phyloP scores from a whole-genome alignment of 2,888 invertebrate species.

The Pristionchus maxplancki region DNA sequence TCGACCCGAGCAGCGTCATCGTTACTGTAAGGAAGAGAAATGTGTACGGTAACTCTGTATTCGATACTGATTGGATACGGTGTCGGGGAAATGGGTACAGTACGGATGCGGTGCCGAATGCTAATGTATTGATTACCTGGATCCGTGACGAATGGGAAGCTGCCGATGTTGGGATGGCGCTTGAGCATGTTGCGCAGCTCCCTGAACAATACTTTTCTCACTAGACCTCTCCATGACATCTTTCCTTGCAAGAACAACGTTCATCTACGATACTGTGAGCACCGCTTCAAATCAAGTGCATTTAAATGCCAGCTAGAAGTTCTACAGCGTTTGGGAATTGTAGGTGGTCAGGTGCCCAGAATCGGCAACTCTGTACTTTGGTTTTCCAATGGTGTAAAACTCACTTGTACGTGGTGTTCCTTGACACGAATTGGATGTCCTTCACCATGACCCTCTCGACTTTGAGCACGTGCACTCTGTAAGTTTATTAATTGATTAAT shows the following conservation, averaged over 20 bases:
- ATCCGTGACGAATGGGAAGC: constrained; percentile 86
- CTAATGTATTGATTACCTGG: constrained; percentile 57
- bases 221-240: neutral
- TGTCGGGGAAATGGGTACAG: neutral
- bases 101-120: too few relatives aligned
- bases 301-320: too few relatives aligned
- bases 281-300: too few relatives aligned
- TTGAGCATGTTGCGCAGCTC: constrained; percentile 85
- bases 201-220: constrained; percentile 26
- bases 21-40: neutral
- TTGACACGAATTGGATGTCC: constrained; percentile 80
- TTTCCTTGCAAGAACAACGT: too few relatives aligned
- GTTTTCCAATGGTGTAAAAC: too few relatives aligned
- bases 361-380: too few relatives aligned
- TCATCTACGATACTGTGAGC: too few relatives aligned
- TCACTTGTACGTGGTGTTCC: constrained; percentile 89
- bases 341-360: neutral
- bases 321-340: too few relatives aligned
- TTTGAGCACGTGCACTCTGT: constrained; percentile 67
- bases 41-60: neutral
- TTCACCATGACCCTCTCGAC: constrained; percentile 96
- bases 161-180: constrained; percentile 85
- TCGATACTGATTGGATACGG: neutral
- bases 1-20: constrained; percentile 51
- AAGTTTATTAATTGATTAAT: neutral